Conservation (phyloP, 2,888 invertebrate genomes). For the Teleiodes luculella region DNA sequence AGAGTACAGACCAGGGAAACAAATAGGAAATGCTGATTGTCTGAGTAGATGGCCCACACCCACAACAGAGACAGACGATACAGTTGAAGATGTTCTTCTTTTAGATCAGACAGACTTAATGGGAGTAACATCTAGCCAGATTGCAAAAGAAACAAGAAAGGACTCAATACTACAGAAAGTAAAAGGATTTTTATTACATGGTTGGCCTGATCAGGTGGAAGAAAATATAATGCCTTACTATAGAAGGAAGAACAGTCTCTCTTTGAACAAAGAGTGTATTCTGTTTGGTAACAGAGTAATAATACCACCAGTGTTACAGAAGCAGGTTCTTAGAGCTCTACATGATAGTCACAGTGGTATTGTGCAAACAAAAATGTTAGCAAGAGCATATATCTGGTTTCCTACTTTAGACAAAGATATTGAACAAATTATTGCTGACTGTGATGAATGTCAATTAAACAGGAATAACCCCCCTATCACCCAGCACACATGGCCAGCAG, state of each 20-base stretch:
- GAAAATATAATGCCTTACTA: not conserved
- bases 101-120: slow-evolving; percentile 1
- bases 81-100: slow-evolving; percentile 8
- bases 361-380: slow-evolving; percentile 7
- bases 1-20: slow-evolving; percentile 16
- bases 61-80: not conserved
- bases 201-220: slow-evolving; percentile 19
- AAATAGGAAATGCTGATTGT: slow-evolving; percentile 20
- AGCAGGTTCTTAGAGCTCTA: slow-evolving; percentile 13
- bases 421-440: slow-evolving; percentile 5
- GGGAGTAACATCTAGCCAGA: not conserved
- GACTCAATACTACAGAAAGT: slow-evolving; percentile 15
- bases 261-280: slow-evolving; percentile 18
- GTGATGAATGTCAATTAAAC: slow-evolving; percentile 6
- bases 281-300: slow-evolving; percentile 18
- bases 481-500: slow-evolving; percentile 7
- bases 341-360: slow-evolving; percentile 21
- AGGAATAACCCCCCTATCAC: not conserved
- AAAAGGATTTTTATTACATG: slow-evolving; percentile 17
- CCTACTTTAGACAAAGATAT: slow-evolving; percentile 12
- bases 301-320: slow-evolving; percentile 13
- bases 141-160: slow-evolving; percentile 11
- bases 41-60: slow-evolving; percentile 18
- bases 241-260: slow-evolving; percentile 3
- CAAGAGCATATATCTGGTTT: slow-evolving; percentile 17